phyloP scores from a whole-genome alignment of 2,888 invertebrate species.

The Catocala nupta region DNA sequence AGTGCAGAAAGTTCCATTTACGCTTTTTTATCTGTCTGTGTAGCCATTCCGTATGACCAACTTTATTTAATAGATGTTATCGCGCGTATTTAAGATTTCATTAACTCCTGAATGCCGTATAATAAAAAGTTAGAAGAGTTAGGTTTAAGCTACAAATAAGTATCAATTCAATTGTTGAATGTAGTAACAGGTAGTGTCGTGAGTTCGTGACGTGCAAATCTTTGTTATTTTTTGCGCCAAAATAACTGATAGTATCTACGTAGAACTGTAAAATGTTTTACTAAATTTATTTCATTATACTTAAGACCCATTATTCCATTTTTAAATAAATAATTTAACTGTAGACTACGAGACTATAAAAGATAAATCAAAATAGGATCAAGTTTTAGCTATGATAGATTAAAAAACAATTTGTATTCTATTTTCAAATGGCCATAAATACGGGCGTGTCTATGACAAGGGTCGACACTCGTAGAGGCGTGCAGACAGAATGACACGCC shows the following conservation, averaged over 20 bases:
- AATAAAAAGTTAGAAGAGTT: slow-evolving; percentile 5
- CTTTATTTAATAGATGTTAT: slow-evolving; percentile 26
- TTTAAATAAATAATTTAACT: too few species aligned
- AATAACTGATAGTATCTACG: too few species aligned
- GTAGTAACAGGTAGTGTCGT: neutral
- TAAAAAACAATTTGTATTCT: slow-evolving; percentile 51
- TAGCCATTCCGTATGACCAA: slow-evolving; percentile 18
- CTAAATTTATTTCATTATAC: too few species aligned
- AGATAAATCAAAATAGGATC: neutral
- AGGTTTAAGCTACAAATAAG: neutral
- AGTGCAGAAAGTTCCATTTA: slow-evolving; percentile 25
- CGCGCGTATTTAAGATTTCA: slow-evolving; percentile 25
- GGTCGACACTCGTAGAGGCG: slow-evolving; percentile 54
- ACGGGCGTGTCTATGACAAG: slow-evolving; percentile 55
- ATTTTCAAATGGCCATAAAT: slow-evolving; percentile 53
- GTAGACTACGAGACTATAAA: too few species aligned
- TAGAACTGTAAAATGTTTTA: too few species aligned
- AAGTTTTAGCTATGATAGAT: slow-evolving; percentile 23
- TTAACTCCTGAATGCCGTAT: slow-evolving; percentile 21
- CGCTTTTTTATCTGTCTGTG: slow-evolving; percentile 25
- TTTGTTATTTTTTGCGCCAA: neutral
- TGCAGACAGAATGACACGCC: slow-evolving; percentile 50
- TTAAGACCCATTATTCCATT: too few species aligned
- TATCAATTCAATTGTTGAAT: neutral
- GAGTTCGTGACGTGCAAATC: neutral